Evolutionary conservation across 2,797 vertebrate species (phyloP).

Genomic region (Oceanodroma leucorhoa): DNA sequence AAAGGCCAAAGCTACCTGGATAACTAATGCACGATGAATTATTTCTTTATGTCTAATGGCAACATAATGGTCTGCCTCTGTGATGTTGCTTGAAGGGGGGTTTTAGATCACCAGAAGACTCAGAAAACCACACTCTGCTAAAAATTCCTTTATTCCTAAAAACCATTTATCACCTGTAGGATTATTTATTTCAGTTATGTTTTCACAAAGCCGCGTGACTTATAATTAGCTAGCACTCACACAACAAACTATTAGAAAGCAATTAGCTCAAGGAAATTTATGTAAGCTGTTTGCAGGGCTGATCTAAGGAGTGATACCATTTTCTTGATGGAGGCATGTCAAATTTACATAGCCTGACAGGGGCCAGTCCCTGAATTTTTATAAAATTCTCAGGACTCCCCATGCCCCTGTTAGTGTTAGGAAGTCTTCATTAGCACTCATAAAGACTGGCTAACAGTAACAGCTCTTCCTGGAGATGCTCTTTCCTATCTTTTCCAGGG

Average conservation of each 20-base stretch:
- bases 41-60: not conserved
- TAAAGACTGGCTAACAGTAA: not conserved
- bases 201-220: not conserved
- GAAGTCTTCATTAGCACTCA: not conserved
- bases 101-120: not conserved
- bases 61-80: not conserved
- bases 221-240: not conserved
- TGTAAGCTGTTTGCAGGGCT: not conserved
- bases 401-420: not conserved
- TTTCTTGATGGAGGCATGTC: not conserved
- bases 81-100: not conserved
- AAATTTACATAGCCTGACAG: not conserved
- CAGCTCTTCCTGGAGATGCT: not conserved
- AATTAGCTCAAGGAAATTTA: constrained; percentile 14
- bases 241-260: constrained; percentile 34
- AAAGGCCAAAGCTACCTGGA: not conserved
- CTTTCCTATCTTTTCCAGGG: not conserved
- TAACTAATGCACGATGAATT: not conserved
- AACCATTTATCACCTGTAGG: not conserved
- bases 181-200: not conserved
- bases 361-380: not conserved
- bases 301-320: not conserved
- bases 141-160: not conserved
- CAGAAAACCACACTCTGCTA: not conserved
- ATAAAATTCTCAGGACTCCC: not conserved